phyloP scores from a whole-genome alignment of 1,140 invertebrate species.

The Branchinecta lindahli region DNA sequence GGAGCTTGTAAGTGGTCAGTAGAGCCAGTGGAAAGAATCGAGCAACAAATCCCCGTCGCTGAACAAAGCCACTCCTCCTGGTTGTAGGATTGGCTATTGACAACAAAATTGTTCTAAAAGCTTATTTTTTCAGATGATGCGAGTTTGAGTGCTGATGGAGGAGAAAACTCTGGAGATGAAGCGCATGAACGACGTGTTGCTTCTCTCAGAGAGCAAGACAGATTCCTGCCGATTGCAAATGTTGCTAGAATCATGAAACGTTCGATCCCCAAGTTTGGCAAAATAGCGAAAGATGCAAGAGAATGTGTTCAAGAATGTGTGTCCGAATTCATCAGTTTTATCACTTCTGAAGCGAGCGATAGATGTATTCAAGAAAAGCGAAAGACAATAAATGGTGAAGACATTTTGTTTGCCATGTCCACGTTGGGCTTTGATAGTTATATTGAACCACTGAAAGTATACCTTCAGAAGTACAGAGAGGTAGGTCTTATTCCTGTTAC shows the following conservation, averaged over 20 bases:
- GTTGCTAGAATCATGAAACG: constrained; percentile 99
- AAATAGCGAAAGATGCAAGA: constrained; percentile 98
- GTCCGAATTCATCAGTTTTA: constrained; percentile 98
- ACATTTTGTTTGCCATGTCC: constrained; percentile 92
- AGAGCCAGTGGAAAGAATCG: too few relatives aligned
- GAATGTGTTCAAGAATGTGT: constrained; percentile 99
- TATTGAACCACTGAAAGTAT: constrained; percentile 88
- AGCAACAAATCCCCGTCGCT: too few relatives aligned
- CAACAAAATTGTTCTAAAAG: neutral
- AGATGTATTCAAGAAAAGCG: constrained; percentile 92
- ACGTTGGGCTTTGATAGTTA: constrained; percentile 96
- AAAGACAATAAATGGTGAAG: constrained; percentile 98
- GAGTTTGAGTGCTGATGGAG: constrained; percentile 28
- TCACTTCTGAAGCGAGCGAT: constrained; percentile 95
- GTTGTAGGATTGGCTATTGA: too few relatives aligned
- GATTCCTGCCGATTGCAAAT: constrained; percentile 95
- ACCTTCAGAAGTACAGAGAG: constrained; percentile 92
- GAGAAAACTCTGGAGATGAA: constrained; percentile 29
- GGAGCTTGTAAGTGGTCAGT: too few relatives aligned
- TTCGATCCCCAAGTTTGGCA: constrained; percentile 86
- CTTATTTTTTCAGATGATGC: constrained; percentile 26
- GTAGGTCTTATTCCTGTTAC: neutral
- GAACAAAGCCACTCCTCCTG: too few relatives aligned
- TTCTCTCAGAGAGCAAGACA: constrained; percentile 66
- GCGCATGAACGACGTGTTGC: constrained; percentile 31